phyloP scores from a whole-genome alignment of 2,797 vertebrate genomes.

The Botia almorhae region DNA sequence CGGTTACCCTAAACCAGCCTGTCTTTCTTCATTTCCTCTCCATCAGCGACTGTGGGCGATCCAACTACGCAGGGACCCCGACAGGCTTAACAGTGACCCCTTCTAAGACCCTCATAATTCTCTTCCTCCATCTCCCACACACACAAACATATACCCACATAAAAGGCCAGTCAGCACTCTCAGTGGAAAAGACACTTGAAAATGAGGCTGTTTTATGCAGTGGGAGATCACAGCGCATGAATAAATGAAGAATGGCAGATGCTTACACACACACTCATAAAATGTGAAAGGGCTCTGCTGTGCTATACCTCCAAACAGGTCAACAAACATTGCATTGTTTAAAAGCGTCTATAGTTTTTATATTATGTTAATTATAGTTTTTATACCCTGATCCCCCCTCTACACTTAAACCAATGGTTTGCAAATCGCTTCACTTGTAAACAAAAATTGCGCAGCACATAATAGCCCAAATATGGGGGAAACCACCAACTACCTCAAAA shows the following conservation, averaged over 20 bases:
- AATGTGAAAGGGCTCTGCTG: not conserved
- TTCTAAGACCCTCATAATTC: slow-evolving; percentile 21
- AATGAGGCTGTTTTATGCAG: slow-evolving; percentile 42
- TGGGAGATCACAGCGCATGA: slow-evolving; percentile 42
- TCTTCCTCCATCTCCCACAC: not conserved
- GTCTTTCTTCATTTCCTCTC: slow-evolving; percentile 47
- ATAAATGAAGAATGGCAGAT: slow-evolving; percentile 44
- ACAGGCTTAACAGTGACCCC: slow-evolving; percentile 17
- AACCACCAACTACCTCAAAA: not conserved
- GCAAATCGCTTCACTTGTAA: not conserved
- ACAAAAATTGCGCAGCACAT: not conserved
- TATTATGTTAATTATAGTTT: slow-evolving; percentile 10
- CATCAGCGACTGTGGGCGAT: slow-evolving; percentile 20
- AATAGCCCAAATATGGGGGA: not conserved
- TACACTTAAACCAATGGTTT: not conserved
- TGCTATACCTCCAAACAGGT: not conserved
- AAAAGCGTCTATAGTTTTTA: slow-evolving; percentile 1
- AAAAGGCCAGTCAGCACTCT: slow-evolving; percentile 47
- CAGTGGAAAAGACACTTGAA: slow-evolving; percentile 28
- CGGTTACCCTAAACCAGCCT: slow-evolving; percentile 10
- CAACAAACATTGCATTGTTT: not conserved
- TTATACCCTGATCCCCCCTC: not conserved
- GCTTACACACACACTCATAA: not conserved
- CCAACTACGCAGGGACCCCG: slow-evolving; percentile 16
- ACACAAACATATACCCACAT: slow-evolving; percentile 7